Evolutionary conservation across 2,888 invertebrate genomes (phyloP), one percentile per base, ranked within the genome.

Genomic region (Nomada fabriciana): DNA sequence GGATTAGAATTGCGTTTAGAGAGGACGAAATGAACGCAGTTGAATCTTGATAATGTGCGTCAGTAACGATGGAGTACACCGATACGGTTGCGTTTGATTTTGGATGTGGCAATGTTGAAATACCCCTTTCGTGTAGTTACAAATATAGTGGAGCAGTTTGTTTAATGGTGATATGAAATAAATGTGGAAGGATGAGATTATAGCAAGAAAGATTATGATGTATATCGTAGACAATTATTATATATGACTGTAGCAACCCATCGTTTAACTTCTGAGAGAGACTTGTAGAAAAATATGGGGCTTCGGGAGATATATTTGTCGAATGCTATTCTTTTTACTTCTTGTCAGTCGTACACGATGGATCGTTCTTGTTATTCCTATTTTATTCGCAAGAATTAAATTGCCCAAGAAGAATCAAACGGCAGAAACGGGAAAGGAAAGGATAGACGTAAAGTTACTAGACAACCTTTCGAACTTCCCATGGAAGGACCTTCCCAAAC

Each of bases 1-100:
- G 42, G 71, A 80, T 75, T 87, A 73, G 79, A 78, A 74, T 23
- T 65, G 81, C 64, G 78, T 63, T 47, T 74, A 71, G 67, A 23
- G 65, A 53, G 60, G 65, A n/a, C 78, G 64, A 70, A 85, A 85
- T 74, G 76, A 76, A 77, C 78, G 71, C 55, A 10, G n/a, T 15
- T 42, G 67, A 76, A 59, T 75, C 73, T 80, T 50, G 63, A 53
- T 43, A 52, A 43, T 61, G 57, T 29, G 18, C n/a, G 18, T 63
- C 55, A 18, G 68, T 18, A 52, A 53, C 20, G 13, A 55, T 36
- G 36, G 61, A 20, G 23, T 42, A 23, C 64, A 64, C 64, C 20
- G 20, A 11, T 5, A 55, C 7, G 29, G 29, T 23, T 25, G 9
- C 10, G 43, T 43, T n/a, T 43, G 53, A 61, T 52, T 25, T 47